Percentiles rank a stretch among this genome's conserved stretches.
These are phyloP conservation scores for Calyptomena viridis DNA, from an alignment of 2,113 vertebrate species.

Conservation along the genomic window DNA sequence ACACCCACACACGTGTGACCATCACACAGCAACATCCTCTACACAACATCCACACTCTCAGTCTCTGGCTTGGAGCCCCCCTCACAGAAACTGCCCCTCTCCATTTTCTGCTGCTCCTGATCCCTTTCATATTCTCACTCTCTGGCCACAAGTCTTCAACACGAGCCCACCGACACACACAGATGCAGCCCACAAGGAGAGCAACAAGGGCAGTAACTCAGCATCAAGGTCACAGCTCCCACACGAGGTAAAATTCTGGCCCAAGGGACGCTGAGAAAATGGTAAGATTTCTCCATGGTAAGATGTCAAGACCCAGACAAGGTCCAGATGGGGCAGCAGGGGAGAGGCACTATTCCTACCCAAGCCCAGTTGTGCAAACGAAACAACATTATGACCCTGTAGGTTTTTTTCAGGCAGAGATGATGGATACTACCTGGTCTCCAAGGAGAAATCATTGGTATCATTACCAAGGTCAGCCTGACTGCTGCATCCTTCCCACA, in stretches of 20 bases:
- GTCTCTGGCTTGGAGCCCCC: background rate
- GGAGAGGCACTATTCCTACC: background rate
- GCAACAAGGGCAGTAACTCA: background rate
- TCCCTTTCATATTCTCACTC: too few species aligned
- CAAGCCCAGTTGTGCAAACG: rapidly evolving
- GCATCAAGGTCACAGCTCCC: background rate
- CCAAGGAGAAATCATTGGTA: background rate
- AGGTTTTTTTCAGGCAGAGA: background rate
- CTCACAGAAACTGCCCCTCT: background rate
- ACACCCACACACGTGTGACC: rapidly evolving
- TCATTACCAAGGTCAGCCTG: background rate
- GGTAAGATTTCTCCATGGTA: background rate
- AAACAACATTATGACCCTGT: background rate
- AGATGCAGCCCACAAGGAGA: rapidly evolving
- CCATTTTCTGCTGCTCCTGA: background rate
- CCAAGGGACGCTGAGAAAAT: background rate
- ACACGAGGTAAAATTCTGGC: background rate
- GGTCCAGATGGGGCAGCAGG: background rate
- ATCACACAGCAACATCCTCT: background rate
- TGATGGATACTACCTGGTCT: background rate
- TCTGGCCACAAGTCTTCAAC: rapidly evolving
- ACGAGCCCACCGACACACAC: rapidly evolving
- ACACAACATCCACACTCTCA: rapidly evolving
- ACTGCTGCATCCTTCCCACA: background rate
- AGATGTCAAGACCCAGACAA: background rate